Conservation (phyloP, 2,113 vertebrate genomes). For the Gymnorhina tibicen region DNA sequence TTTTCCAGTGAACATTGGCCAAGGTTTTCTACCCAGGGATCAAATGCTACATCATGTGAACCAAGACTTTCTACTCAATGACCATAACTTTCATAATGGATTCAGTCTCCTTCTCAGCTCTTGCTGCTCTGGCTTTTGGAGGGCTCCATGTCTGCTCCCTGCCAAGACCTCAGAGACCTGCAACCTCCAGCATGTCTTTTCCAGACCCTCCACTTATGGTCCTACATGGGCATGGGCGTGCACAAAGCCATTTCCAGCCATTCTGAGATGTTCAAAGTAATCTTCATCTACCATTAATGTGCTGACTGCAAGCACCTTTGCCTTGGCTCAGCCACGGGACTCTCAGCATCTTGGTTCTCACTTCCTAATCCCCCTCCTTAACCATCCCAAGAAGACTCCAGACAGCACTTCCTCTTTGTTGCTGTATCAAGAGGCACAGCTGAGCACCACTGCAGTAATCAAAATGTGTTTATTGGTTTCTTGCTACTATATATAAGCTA, state of each 20-base stretch:
- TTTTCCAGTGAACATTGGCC: not conserved
- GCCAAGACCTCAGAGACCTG: not conserved
- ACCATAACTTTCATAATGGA: not conserved
- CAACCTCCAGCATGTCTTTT: not conserved
- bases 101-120: not conserved
- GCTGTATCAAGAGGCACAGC: not conserved
- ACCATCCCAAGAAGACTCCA: not conserved
- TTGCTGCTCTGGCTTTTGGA: not conserved
- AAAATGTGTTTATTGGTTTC: not conserved
- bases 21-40: not conserved
- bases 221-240: not conserved
- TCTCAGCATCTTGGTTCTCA: not conserved
- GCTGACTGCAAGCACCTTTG: not conserved
- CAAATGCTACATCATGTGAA: not conserved
- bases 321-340: not conserved
- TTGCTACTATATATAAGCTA: not conserved
- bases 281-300: not conserved
- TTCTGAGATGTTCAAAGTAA: not conserved
- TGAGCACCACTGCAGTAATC: slow-evolving; percentile 1
- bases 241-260: not conserved
- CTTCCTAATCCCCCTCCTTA: not conserved
- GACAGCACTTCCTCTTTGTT: not conserved
- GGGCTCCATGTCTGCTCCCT: not conserved
- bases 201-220: not conserved
- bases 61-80: not conserved